Evolutionary conservation across 1,140 invertebrate genomes (phyloP), one percentile per base, ranked within the genome.

Genomic region (Bombus cullumanus): DNA sequence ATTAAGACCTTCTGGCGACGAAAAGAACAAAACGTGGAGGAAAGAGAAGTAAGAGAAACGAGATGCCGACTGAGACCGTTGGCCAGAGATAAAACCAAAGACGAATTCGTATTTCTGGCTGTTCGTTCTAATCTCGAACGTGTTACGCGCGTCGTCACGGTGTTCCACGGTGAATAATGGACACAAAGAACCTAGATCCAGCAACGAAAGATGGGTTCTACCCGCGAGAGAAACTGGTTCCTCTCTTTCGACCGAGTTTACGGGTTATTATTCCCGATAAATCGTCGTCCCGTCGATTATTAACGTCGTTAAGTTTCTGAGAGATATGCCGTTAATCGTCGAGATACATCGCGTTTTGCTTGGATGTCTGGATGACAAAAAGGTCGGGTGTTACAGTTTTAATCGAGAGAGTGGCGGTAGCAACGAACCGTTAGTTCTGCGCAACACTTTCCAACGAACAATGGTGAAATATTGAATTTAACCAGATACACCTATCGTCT

Each of bases 121-220:
- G n/a, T 47, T 62, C 41, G 41, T 66, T 66, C 57, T 75, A 75
- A 82, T 75, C 71, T 31, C 25, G 41, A 41, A n/a, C 5, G 66
- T 37, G 59, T 66, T 77, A 47, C 37, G 34, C 39, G 74, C 37
- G 39, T 59, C 74, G 64, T 59, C 64, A 37, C 62, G 62, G 72
- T 43, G 81, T 64, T 47, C 59, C 47, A n/a, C 62, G 62, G 72
- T 43, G 81, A 76, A 68, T 76, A 68, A 81, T 81, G 47, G 68
- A 34, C 37, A n/a, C 13, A 31, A 18, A 28, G 39, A n/a, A 57
- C 31, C 15, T 34, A 8, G 47, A 75, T 75, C 57, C 25, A 53
- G 2, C 34, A 28, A 6, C 47, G 73, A 25, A 25, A 22, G 73
- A 75, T 37, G 47, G 31, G 5, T 28, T 34, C 43, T n/a, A 25